A percentile compares a stretch with the other conserved stretches of the same genome.
These are phyloP conservation scores for Zygaena filipendulae DNA, from an alignment of 2,888 invertebrate genomes.

Conservation along the genomic window DNA sequence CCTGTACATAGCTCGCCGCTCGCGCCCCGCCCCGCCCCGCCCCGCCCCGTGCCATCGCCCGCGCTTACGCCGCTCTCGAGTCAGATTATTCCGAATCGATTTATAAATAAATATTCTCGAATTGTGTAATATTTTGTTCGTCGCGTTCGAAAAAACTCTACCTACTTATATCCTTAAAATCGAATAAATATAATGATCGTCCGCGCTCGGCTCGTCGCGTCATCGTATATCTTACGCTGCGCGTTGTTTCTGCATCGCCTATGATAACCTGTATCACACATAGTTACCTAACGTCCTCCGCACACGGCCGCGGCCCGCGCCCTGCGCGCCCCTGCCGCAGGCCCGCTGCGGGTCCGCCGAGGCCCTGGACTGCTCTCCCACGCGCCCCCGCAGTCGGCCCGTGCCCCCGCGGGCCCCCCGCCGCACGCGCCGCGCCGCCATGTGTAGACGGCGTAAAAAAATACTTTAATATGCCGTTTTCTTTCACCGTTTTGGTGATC, in stretches of 20 bases:
- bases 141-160: slow-evolving; percentile 69
- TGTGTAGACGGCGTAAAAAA: slow-evolving; percentile 40
- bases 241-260: neutral
- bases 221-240: neutral
- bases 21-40: slow-evolving; percentile 21
- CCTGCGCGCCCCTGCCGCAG: slow-evolving; percentile 12
- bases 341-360: slow-evolving; percentile 2
- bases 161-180: slow-evolving; percentile 64
- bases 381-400: slow-evolving; percentile 18
- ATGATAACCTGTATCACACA: neutral
- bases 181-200: slow-evolving; percentile 35
- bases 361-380: slow-evolving; percentile 1
- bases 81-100: slow-evolving; percentile 62
- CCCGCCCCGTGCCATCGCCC: slow-evolving; percentile 32
- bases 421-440: slow-evolving; percentile 28
- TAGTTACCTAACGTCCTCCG: neutral
- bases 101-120: slow-evolving; percentile 66
- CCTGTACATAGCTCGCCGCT: slow-evolving; percentile 40
- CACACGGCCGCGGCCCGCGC: slow-evolving; percentile 6
- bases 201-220: slow-evolving; percentile 21
- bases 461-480: slow-evolving; percentile 67
- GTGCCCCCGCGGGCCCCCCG: no score
- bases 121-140: slow-evolving; percentile 68
- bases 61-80: slow-evolving; percentile 60
- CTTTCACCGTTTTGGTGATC: slow-evolving; percentile 68